Evolutionary conservation across 2,113 vertebrate species (phyloP).

Genomic region (Ia io): DNA sequence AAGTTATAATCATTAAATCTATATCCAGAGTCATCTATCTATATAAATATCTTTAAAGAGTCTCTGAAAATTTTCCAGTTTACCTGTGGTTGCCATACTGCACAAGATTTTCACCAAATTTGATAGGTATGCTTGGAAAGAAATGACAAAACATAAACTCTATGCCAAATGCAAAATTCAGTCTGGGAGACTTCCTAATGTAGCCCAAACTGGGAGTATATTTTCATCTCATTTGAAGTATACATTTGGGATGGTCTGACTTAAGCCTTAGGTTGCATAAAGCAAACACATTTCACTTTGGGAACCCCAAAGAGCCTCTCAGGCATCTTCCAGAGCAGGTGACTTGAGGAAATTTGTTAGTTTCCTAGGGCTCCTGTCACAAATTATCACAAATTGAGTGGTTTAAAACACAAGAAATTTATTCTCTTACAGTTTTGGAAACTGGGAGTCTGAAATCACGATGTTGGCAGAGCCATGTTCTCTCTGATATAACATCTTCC

Average conservation of each 20-base stretch:
- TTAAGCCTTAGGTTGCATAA: neutral
- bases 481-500: neutral
- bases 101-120: slow-evolving; percentile 30
- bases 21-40: neutral
- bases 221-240: neutral
- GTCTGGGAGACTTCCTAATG: neutral
- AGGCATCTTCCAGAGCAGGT: neutral
- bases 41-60: slow-evolving; percentile 13
- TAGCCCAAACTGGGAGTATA: neutral
- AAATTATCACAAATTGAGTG: neutral
- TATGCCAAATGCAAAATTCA: slow-evolving; percentile 13
- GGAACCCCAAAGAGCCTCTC: neutral
- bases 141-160: neutral
- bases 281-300: neutral
- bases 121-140: neutral
- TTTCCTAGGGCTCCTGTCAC: neutral
- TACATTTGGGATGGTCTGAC: neutral
- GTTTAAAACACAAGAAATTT: neutral
- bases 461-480: neutral
- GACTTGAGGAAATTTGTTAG: neutral
- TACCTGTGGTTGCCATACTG: neutral
- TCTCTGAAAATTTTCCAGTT: neutral
- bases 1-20: neutral
- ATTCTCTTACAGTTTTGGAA: neutral
- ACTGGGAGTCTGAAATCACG: neutral